Percentiles rank a stretch among this genome's conserved stretches.
phyloP scores from a whole-genome alignment of 2,797 vertebrate species.

The Fistularia commersonii region DNA sequence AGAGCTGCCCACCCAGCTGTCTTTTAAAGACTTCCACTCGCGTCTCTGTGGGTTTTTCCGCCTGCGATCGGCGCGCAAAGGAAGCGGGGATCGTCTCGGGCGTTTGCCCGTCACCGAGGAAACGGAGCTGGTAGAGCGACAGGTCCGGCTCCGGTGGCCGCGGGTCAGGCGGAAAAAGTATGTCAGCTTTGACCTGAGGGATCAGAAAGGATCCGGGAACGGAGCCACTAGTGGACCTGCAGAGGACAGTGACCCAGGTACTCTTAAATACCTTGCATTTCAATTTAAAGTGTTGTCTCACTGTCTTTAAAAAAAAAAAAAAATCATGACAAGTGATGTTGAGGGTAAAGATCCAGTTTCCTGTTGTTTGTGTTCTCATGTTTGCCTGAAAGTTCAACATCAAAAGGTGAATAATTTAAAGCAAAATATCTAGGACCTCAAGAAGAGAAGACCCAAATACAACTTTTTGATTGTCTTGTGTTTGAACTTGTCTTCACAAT shows the following conservation, averaged over 20 bases:
- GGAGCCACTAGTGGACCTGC: background rate
- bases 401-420: too few species aligned
- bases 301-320: too few species aligned
- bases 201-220: slow-evolving; percentile 3
- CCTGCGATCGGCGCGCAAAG: slow-evolving; percentile 34
- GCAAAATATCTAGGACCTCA: too few species aligned
- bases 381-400: too few species aligned
- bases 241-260: slow-evolving; percentile 40
- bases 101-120: slow-evolving; percentile 68
- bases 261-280: too few species aligned
- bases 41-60: slow-evolving; percentile 75
- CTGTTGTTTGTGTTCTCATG: too few species aligned
- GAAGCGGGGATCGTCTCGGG: slow-evolving; percentile 13
- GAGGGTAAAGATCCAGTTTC: too few species aligned
- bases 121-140: slow-evolving; percentile 75
- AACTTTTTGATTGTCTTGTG: too few species aligned
- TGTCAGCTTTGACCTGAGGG: slow-evolving; percentile 69
- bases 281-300: too few species aligned
- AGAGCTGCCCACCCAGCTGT: slow-evolving; percentile 53
- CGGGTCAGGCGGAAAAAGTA: slow-evolving; percentile 68
- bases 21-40: slow-evolving; percentile 77
- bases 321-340: too few species aligned
- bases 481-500: too few species aligned
- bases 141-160: slow-evolving; percentile 74
- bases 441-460: too few species aligned